phyloP scores from a whole-genome alignment of 2,113 vertebrate genomes.

The Hyperopisus bebe region DNA sequence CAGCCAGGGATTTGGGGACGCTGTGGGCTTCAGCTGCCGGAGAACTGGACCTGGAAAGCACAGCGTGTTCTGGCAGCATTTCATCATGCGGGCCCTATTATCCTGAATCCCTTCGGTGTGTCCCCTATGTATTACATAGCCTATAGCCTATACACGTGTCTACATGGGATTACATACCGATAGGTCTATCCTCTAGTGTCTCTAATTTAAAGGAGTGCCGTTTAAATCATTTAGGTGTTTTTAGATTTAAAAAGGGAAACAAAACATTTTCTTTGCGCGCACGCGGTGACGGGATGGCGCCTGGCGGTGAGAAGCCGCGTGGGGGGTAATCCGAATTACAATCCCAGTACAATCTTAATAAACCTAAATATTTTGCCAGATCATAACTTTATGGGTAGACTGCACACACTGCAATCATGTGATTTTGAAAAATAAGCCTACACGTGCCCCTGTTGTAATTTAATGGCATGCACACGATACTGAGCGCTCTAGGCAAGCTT shows the following conservation, averaged over 20 bases:
- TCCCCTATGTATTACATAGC: not conserved
- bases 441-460: not conserved
- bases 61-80: not conserved
- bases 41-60: not conserved
- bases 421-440: not conserved
- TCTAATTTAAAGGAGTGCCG: not conserved
- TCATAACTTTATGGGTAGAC: conserved; percentile 4
- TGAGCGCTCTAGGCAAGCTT: not conserved
- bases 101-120: not conserved
- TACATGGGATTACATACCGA: not conserved
- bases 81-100: not conserved
- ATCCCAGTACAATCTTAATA: not conserved
- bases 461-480: not conserved
- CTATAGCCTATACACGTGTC: not conserved
- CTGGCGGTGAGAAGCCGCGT: not conserved
- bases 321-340: conserved; percentile 3
- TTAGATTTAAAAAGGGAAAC: not conserved
- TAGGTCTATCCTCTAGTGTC: not conserved
- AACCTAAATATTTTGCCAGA: conserved; percentile 6
- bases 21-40: not conserved
- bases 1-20: not conserved
- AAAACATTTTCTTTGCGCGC: not conserved
- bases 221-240: not conserved
- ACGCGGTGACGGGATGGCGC: not conserved
- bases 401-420: not conserved